Evolutionary conservation across 1,140 invertebrate species (phyloP), one percentile per base, ranked within the genome.

Genomic region (Bombyx mandarina): DNA sequence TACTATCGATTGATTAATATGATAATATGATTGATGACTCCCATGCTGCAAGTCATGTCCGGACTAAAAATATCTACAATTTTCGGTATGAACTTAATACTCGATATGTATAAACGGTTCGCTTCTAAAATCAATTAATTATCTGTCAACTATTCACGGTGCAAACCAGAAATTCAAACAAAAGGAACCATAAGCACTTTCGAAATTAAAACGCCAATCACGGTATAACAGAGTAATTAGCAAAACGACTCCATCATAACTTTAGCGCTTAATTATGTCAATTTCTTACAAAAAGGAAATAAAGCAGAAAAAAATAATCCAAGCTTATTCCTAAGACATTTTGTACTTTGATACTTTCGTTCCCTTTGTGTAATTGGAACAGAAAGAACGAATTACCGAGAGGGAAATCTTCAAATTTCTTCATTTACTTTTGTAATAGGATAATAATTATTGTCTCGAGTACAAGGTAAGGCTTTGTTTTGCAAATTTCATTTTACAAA

Each of bases 351-450:
- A 59, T 58, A 65, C 58, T 65, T 64, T 60, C 52, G 53, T 66
- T 63, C 53, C 45, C 55, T 61, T 58, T 54, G 42, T 50, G 66
- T 68, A 68, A 68, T 68, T 65, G 62, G 60, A 61, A 64, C 55
- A 60, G 54, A 61, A 67, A 52, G 62, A 65, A 65, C 62, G 65
- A 68, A 68, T 68, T 58, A 67, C 61, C 58, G 54, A 52, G 58
- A 60, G 53, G 44, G 53, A 58, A 56, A 64, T 65, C 60, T 65
- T 68, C 60, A 63, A 63, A 66, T 67, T 67, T 67, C 66, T 68
- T 64, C 62, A 68, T 68, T 68, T 65, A 62, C 60, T 68, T 65
- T 62, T 62, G 66, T 68, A 68, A 68, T 68, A 62, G 66, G 62
- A 68, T 68, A 68, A 68, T 68, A 65, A 62, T 62, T 65, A 68